These are phyloP conservation scores for Nomada fabriciana DNA, from an alignment of 2,888 invertebrate genomes.

Conservation along the genomic window DNA sequence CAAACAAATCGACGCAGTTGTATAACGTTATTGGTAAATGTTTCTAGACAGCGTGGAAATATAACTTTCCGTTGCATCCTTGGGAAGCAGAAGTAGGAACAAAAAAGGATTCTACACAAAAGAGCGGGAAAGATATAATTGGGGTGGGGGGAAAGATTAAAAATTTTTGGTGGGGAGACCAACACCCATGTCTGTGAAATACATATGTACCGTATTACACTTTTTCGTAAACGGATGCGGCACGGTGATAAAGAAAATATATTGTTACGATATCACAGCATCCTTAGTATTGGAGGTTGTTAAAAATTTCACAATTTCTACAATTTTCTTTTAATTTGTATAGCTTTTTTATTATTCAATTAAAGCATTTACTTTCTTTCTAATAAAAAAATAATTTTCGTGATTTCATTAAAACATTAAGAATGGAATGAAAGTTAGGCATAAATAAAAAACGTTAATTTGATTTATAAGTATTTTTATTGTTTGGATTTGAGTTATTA, in stretches of 20 bases:
- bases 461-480: background rate
- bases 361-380: background rate
- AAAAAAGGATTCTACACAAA: slow-evolving; percentile 40
- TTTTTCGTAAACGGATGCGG: slow-evolving; percentile 11
- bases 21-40: background rate
- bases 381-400: background rate
- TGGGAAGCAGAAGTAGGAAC: background rate
- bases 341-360: background rate
- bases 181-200: slow-evolving; percentile 27
- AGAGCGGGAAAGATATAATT: slow-evolving; percentile 55
- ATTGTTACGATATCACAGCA: background rate
- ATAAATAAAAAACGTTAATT: background rate
- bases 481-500: background rate
- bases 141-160: slow-evolving; percentile 21
- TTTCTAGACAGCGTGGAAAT: background rate
- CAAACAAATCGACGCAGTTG: background rate
- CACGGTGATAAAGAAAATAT: background rate
- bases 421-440: background rate
- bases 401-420: background rate
- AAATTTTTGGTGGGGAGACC: slow-evolving; percentile 33
- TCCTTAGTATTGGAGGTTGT: background rate
- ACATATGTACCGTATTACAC: background rate
- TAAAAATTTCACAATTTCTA: background rate
- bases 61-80: background rate
- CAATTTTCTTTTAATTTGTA: background rate